Evolutionary conservation across 2,797 vertebrate genomes (phyloP).

Genomic region (Phrynocephalus forsythii): DNA sequence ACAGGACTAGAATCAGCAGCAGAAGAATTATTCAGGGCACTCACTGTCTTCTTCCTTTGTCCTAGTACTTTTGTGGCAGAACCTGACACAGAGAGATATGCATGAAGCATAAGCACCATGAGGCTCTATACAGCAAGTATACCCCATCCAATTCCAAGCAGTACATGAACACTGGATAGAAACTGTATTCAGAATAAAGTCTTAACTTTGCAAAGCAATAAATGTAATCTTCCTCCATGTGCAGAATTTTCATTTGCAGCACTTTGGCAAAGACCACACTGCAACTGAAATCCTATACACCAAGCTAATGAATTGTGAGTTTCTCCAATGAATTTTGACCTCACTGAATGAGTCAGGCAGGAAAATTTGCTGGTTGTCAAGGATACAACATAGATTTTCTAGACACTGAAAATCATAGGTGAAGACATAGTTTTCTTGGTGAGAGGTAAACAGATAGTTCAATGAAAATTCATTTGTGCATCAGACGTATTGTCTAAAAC

Average conservation of each 20-base stretch:
- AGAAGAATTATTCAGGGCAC: background rate
- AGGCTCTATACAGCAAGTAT: background rate
- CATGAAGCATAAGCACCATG: background rate
- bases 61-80: too few species aligned
- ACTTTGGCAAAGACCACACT: constrained; percentile 47
- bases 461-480: constrained; percentile 34
- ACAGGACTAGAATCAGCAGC: background rate
- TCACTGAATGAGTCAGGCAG: constrained; percentile 45
- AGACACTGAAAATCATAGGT: constrained; percentile 32
- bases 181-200: background rate
- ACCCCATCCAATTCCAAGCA: background rate
- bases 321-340: constrained; percentile 45
- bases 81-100: too few species aligned
- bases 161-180: background rate
- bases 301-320: constrained; percentile 53
- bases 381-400: constrained; percentile 41
- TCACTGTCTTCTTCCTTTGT: background rate
- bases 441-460: background rate
- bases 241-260: constrained; percentile 52
- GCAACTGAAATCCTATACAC: constrained; percentile 38
- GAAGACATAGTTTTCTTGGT: constrained; percentile 1
- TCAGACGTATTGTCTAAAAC: constrained; percentile 15
- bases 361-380: constrained; percentile 49
- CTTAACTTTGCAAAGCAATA: constrained; percentile 10
- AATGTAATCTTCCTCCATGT: constrained; percentile 42